phyloP scores from a whole-genome alignment of 64 coral and sea anemone species.

The Orbicella faveolata region DNA sequence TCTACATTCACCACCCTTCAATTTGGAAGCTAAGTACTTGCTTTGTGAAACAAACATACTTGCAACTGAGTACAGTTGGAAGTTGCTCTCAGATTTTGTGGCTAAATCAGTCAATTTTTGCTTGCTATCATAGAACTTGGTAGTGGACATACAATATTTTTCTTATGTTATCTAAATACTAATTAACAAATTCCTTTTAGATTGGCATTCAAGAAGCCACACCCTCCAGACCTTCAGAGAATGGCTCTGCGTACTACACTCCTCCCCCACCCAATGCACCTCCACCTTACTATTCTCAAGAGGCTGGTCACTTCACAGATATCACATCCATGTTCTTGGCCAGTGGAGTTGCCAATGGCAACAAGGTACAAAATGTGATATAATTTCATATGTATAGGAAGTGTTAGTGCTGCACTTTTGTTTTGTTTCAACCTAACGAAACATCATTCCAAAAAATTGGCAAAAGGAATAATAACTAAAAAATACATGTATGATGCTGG shows the following conservation, averaged over 20 bases:
- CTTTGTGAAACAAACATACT: too few relatives aligned
- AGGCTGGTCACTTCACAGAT: conserved; percentile 63
- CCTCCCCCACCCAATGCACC: conserved; percentile 19
- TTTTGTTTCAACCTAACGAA: too few relatives aligned
- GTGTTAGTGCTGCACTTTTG: too few relatives aligned
- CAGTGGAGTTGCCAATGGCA: conserved; percentile 11
- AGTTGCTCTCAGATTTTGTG: too few relatives aligned
- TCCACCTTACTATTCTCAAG: conserved; percentile 36
- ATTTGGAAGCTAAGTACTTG: too few relatives aligned
- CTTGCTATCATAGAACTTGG: too few relatives aligned
- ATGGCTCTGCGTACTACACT: conserved; percentile 18
- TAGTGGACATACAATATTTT: neutral
- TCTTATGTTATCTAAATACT: neutral
- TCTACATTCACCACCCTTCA: too few relatives aligned
- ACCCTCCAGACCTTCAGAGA: conserved; percentile 5
- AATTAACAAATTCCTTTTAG: conserved; percentile 29
- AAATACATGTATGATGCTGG: too few relatives aligned
- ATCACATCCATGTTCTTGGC: conserved; percentile 85
- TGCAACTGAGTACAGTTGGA: too few relatives aligned
- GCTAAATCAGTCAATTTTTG: too few relatives aligned
- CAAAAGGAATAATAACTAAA: too few relatives aligned
- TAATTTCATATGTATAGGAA: neutral
- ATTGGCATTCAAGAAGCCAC: conserved; percentile 70
- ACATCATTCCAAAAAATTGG: too few relatives aligned
- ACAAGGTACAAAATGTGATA: neutral